These are phyloP conservation scores for Rhadinocentrus ornatus DNA, from an alignment of 2,797 vertebrate genomes.

Conservation along the genomic window DNA sequence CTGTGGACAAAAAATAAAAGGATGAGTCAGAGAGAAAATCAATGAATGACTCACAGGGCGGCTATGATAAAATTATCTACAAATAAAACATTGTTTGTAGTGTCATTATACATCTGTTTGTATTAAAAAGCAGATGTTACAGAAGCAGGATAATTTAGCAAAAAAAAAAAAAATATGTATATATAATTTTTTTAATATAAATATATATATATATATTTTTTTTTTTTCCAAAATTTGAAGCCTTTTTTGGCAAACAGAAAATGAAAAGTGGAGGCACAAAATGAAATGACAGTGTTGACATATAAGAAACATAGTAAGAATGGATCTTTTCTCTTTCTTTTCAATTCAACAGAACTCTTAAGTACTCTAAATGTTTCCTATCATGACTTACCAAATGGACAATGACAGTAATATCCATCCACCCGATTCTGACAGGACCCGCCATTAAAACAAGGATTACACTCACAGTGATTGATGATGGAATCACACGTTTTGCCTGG, in stretches of 20 bases:
- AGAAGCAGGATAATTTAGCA: slow-evolving; percentile 5
- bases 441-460: slow-evolving; percentile 98
- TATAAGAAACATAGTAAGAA: slow-evolving; percentile 39
- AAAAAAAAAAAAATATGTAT: too few relatives aligned
- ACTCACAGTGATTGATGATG: slow-evolving; percentile 97
- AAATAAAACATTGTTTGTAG: slow-evolving; percentile 45
- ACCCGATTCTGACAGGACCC: slow-evolving; percentile 96
- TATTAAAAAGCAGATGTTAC: slow-evolving; percentile 14
- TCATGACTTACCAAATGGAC: slow-evolving; percentile 94
- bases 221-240: background rate
- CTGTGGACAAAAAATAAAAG: slow-evolving; percentile 75
- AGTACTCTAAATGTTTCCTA: slow-evolving; percentile 44
- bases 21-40: slow-evolving; percentile 49
- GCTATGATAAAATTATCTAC: slow-evolving; percentile 51
- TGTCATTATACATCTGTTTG: slow-evolving; percentile 5
- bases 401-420: slow-evolving; percentile 97
- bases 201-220: background rate
- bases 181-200: too few relatives aligned
- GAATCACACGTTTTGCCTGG: slow-evolving; percentile 95
- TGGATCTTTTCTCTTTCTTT: slow-evolving; percentile 43
- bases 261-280: slow-evolving; percentile 55
- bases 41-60: slow-evolving; percentile 51
- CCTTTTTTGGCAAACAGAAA: slow-evolving; percentile 19
- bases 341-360: slow-evolving; percentile 29
- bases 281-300: slow-evolving; percentile 47